These are phyloP conservation scores for Caradrina kadenii DNA, from an alignment of 2,888 invertebrate species.

Conservation along the genomic window DNA sequence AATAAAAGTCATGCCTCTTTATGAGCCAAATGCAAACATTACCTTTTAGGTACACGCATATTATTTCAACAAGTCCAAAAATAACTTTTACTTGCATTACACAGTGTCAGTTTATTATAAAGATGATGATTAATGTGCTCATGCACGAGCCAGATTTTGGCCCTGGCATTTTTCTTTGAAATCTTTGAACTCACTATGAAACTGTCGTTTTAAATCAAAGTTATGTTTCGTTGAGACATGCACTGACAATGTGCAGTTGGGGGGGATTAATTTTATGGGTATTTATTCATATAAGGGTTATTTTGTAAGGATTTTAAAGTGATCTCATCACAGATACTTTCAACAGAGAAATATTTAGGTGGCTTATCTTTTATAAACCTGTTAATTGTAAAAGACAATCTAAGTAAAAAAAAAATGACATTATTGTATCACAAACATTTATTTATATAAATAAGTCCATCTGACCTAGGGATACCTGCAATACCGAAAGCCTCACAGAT, in stretches of 20 bases:
- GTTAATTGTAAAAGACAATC: too few relatives aligned
- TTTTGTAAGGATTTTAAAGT: not conserved
- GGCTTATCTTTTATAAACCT: too few relatives aligned
- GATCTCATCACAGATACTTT: not conserved
- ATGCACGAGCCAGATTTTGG: conserved; percentile 58
- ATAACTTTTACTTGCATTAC: conserved; percentile 46
- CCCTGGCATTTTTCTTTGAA: conserved; percentile 58
- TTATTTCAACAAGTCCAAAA: conserved; percentile 31
- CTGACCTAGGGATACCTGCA: too few relatives aligned
- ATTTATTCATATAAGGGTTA: conserved; percentile 3
- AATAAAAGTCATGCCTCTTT: conserved; percentile 21
- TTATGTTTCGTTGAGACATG: conserved; percentile 49
- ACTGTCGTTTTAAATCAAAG: conserved; percentile 64
- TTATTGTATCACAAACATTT: too few relatives aligned
- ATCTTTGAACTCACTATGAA: conserved; percentile 46
- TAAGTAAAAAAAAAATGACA: too few relatives aligned
- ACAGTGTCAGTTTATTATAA: conserved; percentile 62
- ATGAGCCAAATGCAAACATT: conserved; percentile 23
- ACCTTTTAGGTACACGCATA: conserved; percentile 26
- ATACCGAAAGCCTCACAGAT: too few relatives aligned
- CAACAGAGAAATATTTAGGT: too few relatives aligned
- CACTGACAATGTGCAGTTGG: conserved; percentile 33
- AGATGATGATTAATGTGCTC: conserved; percentile 54
- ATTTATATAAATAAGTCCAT: too few relatives aligned
- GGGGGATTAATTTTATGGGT: conserved; percentile 49